Evolutionary conservation across 2,113 vertebrate genomes (phyloP).

Genomic region (Corythoichthys intestinalis): DNA sequence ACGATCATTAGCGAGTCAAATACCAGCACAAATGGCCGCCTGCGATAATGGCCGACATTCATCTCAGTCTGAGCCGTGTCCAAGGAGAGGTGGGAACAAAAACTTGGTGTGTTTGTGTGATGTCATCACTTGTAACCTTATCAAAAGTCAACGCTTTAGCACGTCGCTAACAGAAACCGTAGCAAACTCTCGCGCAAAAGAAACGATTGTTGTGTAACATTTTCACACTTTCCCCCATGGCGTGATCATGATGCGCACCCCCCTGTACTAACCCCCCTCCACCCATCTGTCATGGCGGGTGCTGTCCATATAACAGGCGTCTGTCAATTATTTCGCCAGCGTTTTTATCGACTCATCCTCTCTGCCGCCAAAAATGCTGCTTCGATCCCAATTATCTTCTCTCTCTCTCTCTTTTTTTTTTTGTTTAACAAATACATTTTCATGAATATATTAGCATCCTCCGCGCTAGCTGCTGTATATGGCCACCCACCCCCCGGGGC

Average conservation of each 20-base stretch:
- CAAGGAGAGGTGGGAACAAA: constrained; percentile 42
- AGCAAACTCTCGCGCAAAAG: constrained; percentile 18
- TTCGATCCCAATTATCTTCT: constrained; percentile 70
- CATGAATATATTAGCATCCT: constrained; percentile 74
- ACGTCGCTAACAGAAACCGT: neutral
- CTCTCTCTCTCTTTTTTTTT: constrained; percentile 19
- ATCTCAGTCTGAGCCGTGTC: constrained; percentile 64
- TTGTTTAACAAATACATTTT: constrained; percentile 68
- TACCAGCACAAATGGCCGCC: constrained; percentile 65
- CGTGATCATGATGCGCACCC: constrained; percentile 51
- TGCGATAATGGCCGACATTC: constrained; percentile 69
- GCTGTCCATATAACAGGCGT: constrained; percentile 67
- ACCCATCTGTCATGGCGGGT: constrained; percentile 70
- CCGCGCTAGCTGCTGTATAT: constrained; percentile 28
- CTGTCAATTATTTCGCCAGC: constrained; percentile 70
- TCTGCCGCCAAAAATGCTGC: constrained; percentile 39
- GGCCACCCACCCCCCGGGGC: constrained; percentile 21
- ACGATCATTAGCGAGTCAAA: constrained; percentile 69
- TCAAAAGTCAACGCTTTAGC: neutral
- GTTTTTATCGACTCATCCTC: constrained; percentile 72
- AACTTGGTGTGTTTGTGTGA: neutral
- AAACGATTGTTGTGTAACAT: constrained; percentile 61
- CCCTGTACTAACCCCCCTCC: constrained; percentile 56
- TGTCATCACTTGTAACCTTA: neutral
- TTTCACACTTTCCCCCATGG: constrained; percentile 59